Evolutionary conservation across 2,797 vertebrate species (phyloP).

Genomic region (Takifugu rubripes): DNA sequence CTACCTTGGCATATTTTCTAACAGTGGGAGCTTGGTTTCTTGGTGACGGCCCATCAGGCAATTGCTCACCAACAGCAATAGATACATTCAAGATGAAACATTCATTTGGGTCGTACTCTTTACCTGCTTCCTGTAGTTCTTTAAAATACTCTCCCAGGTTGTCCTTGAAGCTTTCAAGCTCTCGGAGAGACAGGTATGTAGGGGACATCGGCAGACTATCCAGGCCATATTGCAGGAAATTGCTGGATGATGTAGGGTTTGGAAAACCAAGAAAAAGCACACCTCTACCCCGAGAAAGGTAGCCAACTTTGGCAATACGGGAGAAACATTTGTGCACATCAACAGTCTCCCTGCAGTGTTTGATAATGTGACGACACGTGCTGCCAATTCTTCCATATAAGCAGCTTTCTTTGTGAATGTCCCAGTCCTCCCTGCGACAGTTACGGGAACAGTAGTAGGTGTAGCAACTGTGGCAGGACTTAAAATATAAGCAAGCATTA

Average conservation of each 20-base stretch:
- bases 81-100: constrained; percentile 99
- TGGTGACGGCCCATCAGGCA: constrained; percentile 84
- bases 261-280: constrained; percentile 96
- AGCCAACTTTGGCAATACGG: constrained; percentile 95
- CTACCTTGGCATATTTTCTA: constrained; percentile 96
- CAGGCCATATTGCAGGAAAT: constrained; percentile 91
- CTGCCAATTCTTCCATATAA: constrained; percentile 91
- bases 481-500: constrained; percentile 97
- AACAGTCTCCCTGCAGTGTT: constrained; percentile 89
- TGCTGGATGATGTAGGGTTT: constrained; percentile 86
- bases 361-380: constrained; percentile 90
- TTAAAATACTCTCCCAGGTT: constrained; percentile 92
- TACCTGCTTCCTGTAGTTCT: constrained; percentile 89
- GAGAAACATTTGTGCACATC: constrained; percentile 97
- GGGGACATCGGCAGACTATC: constrained; percentile 93
- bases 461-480: constrained; percentile 98
- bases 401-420: constrained; percentile 93
- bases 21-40: constrained; percentile 88
- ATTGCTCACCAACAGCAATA: constrained; percentile 89
- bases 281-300: constrained; percentile 91
- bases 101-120: constrained; percentile 93
- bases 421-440: constrained; percentile 96
- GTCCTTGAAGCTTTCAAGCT: constrained; percentile 90
- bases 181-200: constrained; percentile 91
- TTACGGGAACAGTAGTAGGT: constrained; percentile 97